Evolutionary conservation across 1,140 invertebrate genomes (phyloP), one percentile per base, ranked within the genome.

Genomic region (Lamellibrachia luymesi): DNA sequence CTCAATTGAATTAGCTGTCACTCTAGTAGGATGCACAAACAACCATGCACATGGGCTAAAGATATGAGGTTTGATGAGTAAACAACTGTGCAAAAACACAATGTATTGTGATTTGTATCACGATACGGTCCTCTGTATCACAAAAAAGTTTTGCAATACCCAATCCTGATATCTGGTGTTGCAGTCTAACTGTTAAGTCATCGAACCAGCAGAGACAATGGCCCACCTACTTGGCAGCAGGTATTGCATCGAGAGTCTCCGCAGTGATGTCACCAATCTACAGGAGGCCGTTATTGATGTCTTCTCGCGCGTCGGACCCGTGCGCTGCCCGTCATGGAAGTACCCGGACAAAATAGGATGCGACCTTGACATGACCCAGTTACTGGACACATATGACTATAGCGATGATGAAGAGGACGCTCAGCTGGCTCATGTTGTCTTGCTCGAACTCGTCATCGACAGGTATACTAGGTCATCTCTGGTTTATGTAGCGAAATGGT

Each of bases 401-500:
- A 94, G 92, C 94, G 94, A 94, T 94, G 95, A 94, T 95, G 93
- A 93, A 50, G 96, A 96, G 91, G 96, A 95, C 50, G 95, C 94
- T 92, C 96, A 96, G 92, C 94, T 96, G n/a, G 94, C 96, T 6
- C 96, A 96, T 93, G 95, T 96, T 93, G 95, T 95, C 7, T 94
- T 96, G 27, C 95, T 96, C 94, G 96, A 96, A 93, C 94, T 96
- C 8, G 94, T 96, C 5, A 96, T 96, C 94, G 96, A 96, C 94
- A 96, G 96, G 96, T 96, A 93, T 93, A 50, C 22, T 91, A n/a
- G 49, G 49, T 27, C 7, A 38, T 90, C 5, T 2, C 90, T 90
- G 90, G 10, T 50, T 8, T 80, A 80, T 22, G 2, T 22, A 80
- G 52, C 4, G 64, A 22, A 22, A 38, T 38, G 64, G 25, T 17